Percentiles rank a stretch among this genome's conserved stretches.
Evolutionary conservation across 2,113 vertebrate genomes (phyloP).

Genomic region (Coptodon rendalli): DNA sequence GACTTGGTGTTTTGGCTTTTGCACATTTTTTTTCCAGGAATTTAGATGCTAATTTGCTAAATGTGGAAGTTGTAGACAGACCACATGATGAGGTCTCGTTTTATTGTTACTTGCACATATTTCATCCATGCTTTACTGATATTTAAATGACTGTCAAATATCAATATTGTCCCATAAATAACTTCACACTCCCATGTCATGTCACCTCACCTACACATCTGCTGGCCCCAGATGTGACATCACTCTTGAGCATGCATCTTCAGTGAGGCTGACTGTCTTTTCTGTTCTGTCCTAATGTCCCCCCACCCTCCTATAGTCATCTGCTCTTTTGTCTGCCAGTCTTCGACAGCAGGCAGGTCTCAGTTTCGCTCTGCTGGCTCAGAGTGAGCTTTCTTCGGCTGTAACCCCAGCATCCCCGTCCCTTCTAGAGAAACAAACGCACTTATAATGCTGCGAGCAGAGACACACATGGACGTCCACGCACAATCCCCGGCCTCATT

Average conservation of each 20-base stretch:
- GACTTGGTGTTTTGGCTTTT: neutral
- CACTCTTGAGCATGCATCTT: neutral
- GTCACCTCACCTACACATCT: neutral
- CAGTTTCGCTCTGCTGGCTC: constrained; percentile 29
- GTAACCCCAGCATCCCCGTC: neutral
- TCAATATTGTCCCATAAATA: neutral
- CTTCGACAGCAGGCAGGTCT: constrained; percentile 69
- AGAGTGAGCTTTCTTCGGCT: neutral
- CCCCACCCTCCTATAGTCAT: constrained; percentile 39
- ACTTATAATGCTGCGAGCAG: neutral
- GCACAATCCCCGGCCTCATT: constrained; percentile 10
- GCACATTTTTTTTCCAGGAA: neutral
- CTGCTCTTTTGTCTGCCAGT: constrained; percentile 61
- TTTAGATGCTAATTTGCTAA: neutral
- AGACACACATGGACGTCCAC: neutral
- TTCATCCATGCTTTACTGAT: neutral
- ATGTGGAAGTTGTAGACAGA: neutral
- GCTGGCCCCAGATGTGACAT: neutral
- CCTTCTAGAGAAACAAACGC: neutral
- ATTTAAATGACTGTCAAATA: neutral
- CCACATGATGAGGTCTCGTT: neutral
- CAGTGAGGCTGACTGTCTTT: constrained; percentile 30
- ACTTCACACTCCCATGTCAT: neutral
- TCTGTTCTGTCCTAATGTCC: constrained; percentile 50
- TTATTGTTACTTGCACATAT: neutral